Evolutionary conservation across 2,797 vertebrate species (phyloP).

Genomic region (Sebastes matsubarae): DNA sequence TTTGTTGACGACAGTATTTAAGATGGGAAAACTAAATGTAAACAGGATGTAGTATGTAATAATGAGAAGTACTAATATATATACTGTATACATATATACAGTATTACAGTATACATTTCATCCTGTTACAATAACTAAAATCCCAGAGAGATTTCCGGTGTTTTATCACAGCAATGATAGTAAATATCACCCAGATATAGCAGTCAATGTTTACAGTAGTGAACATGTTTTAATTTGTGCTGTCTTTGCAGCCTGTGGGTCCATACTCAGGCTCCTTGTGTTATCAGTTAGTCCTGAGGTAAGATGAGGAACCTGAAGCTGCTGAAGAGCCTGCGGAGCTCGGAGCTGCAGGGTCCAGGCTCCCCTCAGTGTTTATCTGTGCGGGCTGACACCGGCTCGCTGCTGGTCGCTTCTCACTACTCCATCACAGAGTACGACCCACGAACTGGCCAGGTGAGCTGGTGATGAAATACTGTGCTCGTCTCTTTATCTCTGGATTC

Average conservation of each 20-base stretch:
- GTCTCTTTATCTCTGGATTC: neutral
- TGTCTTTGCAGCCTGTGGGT: neutral
- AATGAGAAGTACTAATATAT: too few species aligned
- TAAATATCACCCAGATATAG: neutral
- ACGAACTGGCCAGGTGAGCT: conserved; percentile 80
- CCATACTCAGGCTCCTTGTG: neutral
- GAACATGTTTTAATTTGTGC: neutral
- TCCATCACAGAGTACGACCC: conserved; percentile 86
- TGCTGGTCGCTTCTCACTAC: conserved; percentile 84
- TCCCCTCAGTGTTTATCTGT: conserved; percentile 84
- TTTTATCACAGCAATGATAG: neutral
- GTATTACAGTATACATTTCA: neutral
- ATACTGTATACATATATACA: too few species aligned
- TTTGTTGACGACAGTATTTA: too few species aligned
- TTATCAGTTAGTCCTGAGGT: conserved; percentile 5
- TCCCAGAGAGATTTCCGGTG: rapidly evolving
- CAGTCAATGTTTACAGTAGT: neutral
- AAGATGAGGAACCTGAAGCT: conserved; percentile 92
- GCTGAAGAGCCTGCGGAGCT: conserved; percentile 73
- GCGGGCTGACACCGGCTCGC: conserved; percentile 75
- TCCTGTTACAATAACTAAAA: neutral
- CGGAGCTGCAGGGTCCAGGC: conserved; percentile 73
- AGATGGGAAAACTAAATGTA: too few species aligned
- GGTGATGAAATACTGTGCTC: rapidly evolving
- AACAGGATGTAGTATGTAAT: too few species aligned